These are phyloP conservation scores for Leptinotarsa juncta DNA, from an alignment of 2,888 invertebrate species.

Conservation along the genomic window DNA sequence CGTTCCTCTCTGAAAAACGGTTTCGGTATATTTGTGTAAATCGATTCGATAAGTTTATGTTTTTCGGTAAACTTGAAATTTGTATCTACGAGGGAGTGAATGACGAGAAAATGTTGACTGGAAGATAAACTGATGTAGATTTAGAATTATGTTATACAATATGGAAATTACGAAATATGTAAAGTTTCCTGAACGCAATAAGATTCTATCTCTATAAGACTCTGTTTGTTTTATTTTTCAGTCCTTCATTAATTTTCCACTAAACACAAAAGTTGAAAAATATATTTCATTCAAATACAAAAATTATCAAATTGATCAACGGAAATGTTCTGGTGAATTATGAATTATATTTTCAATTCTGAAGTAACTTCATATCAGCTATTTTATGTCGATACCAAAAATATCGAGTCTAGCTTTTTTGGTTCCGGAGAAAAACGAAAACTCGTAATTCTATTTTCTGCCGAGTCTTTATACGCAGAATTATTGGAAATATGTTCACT, in stretches of 20 bases:
- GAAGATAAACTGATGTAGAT: constrained; percentile 51
- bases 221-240: constrained; percentile 29
- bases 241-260: background rate
- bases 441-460: too few relatives aligned
- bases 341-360: too few relatives aligned
- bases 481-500: too few relatives aligned
- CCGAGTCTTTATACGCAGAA: too few relatives aligned
- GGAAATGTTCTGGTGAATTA: too few relatives aligned
- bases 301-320: too few relatives aligned
- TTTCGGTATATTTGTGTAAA: constrained; percentile 59
- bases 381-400: too few relatives aligned
- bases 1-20: constrained; percentile 63
- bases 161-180: constrained; percentile 65
- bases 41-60: constrained; percentile 54
- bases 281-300: too few relatives aligned
- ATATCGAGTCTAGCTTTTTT: too few relatives aligned
- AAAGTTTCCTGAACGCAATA: constrained; percentile 69
- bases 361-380: too few relatives aligned
- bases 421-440: too few relatives aligned
- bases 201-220: constrained; percentile 66
- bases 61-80: constrained; percentile 56
- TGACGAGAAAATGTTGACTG: constrained; percentile 46
- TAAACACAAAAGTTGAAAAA: background rate
- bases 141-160: constrained; percentile 63
- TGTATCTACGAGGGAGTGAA: constrained; percentile 49